These are phyloP conservation scores for Brachyistius frenatus DNA, from an alignment of 2,113 vertebrate genomes.

Conservation along the genomic window DNA sequence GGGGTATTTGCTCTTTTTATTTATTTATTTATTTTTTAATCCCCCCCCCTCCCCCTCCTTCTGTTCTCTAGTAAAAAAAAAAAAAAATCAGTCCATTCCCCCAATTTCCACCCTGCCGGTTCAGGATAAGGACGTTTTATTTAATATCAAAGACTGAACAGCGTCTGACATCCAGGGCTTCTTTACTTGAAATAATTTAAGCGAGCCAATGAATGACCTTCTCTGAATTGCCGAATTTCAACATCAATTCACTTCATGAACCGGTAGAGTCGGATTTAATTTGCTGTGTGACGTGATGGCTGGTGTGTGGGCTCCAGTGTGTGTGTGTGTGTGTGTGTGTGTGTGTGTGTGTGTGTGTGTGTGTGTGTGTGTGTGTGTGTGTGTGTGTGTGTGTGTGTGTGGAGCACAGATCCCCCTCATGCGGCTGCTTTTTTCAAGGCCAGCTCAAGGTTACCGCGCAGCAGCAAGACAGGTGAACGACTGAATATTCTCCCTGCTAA, in stretches of 20 bases:
- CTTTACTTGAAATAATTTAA: conserved; percentile 29
- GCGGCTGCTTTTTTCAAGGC: conserved; percentile 41
- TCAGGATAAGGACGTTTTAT: conserved; percentile 37
- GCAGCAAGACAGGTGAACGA: background rate
- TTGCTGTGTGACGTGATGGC: conserved; percentile 15
- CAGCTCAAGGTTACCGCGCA: conserved; percentile 58
- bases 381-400: background rate
- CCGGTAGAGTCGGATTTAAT: conserved; percentile 31
- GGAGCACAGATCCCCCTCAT: background rate
- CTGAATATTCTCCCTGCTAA: background rate
- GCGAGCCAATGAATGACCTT: background rate
- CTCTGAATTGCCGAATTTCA: conserved; percentile 36
- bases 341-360: too few relatives aligned
- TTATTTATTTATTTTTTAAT: background rate
- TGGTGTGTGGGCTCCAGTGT: background rate
- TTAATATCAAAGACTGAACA: conserved; percentile 35
- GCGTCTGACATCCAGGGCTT: conserved; percentile 16
- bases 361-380: too few relatives aligned
- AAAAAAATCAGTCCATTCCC: too few relatives aligned
- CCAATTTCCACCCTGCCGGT: background rate
- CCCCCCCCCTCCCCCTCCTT: conserved; percentile 8
- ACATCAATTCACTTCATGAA: conserved; percentile 51
- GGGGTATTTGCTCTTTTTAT: background rate
- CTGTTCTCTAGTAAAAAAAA: background rate
- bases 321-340: too few relatives aligned